Evolutionary conservation across 2,797 vertebrate species (phyloP), one percentile per base, ranked within the genome.

Genomic region (Chromobotia macracanthus): DNA sequence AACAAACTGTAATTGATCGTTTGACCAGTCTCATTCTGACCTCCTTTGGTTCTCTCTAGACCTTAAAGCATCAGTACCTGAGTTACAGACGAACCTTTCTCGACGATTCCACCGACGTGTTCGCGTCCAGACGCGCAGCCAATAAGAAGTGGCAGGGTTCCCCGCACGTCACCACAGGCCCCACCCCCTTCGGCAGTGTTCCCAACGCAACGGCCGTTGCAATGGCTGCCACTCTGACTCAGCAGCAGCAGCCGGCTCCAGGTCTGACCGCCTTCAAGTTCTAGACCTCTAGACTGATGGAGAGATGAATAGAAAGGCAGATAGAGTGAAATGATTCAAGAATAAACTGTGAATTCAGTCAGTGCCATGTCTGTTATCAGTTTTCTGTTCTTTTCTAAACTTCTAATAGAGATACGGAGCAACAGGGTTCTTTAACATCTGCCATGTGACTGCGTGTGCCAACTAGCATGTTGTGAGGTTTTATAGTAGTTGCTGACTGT

Each of bases 261-360:
- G 98, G 98, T 99, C 97, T 99, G 98, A 99, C 96, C 93, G 95
- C 96, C 97, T 99, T 98, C 97, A 98, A 98, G 96, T 99, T 98
- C 94, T 99, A 99, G 96, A 96, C 90, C 81, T 80, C 77, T 83
- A 85, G 19, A 56, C 38, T 19, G 65, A 23, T 58, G 4, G 28
- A 28, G 28, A 28, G 28, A 28, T 4, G 28, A 28, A 28, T 28
- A 77, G 58, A 64, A 46, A 53, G 65, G 48, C 58, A 73, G 28
- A 31, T 23, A 69, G 63, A 78, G 51, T 71, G 31, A 11, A 25
- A 38, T 10, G 31, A 55, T 58, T 64, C 10, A 64, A 77, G 60
- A 71, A 83, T 41, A 83, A 86, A 85, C 73, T n/a, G 3, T 19
- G 55, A 53, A 75, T 25, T 56, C 77, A 83, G 77, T 55, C 66